Conservation (phyloP, 2,888 invertebrate genomes). For the Diogma glabrata region DNA sequence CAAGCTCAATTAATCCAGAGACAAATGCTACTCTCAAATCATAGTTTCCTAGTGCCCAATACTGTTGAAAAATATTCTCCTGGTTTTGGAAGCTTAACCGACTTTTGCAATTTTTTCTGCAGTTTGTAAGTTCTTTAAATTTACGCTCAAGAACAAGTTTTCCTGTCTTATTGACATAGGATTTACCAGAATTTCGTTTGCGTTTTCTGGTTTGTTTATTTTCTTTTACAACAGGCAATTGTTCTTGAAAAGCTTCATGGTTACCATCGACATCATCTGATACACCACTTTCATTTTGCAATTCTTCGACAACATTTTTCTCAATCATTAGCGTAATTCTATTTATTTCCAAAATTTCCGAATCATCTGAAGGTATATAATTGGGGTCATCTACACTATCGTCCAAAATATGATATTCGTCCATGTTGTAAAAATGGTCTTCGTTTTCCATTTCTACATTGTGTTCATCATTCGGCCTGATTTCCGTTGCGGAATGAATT, state of each 20-base stretch:
- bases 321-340: neutral
- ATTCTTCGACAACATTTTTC: neutral
- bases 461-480: neutral
- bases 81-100: neutral
- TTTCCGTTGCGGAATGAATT: slow-evolving; percentile 2
- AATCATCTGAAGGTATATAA: neutral
- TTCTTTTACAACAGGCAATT: neutral
- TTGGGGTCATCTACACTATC: neutral
- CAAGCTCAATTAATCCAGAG: neutral
- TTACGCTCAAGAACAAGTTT: neutral
- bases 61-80: neutral
- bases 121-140: neutral
- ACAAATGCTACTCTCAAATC: neutral
- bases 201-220: neutral
- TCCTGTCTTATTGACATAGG: neutral
- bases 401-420: neutral
- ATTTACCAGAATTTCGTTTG: neutral
- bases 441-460: neutral
- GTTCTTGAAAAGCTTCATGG: slow-evolving; percentile 2
- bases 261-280: slow-evolving; percentile 3
- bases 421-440: neutral
- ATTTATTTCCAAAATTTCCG: neutral
- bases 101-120: neutral
- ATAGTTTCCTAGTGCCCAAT: neutral
- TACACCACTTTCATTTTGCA: slow-evolving; percentile 2